Evolutionary conservation across 1,140 invertebrate species (phyloP).

Genomic region (Diorhabda elongata): DNA sequence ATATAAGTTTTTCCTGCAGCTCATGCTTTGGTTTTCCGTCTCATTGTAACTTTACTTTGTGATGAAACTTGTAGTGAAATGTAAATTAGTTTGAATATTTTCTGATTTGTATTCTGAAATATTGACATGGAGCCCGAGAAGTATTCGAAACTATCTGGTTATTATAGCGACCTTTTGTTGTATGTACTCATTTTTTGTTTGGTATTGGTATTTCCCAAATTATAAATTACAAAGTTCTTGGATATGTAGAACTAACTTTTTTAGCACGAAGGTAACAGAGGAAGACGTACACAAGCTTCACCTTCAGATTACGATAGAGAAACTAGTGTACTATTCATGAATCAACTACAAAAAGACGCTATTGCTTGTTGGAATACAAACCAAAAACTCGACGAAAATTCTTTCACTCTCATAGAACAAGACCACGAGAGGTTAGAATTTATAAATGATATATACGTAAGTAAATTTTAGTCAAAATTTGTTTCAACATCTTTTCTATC

Average conservation of each 20-base stretch:
- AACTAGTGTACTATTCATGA: constrained; percentile 60
- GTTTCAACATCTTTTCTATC: too few species aligned
- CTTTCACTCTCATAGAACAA: constrained; percentile 55
- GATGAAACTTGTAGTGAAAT: too few species aligned
- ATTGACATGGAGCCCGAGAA: too few species aligned
- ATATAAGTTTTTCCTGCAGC: not conserved
- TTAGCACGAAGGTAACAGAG: constrained; percentile 58
- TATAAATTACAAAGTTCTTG: too few species aligned
- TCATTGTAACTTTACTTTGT: too few species aligned
- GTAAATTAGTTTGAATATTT: too few species aligned
- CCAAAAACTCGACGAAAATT: constrained; percentile 52
- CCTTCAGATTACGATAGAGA: constrained; percentile 57
- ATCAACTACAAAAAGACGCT: constrained; percentile 61
- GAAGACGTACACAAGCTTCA: constrained; percentile 57
- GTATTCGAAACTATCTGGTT: too few species aligned
- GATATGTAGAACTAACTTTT: constrained; percentile 30
- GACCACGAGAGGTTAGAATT: constrained; percentile 61
- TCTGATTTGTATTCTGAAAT: too few species aligned
- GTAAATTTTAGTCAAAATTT: too few species aligned
- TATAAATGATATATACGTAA: constrained; percentile 63
- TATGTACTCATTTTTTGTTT: too few species aligned
- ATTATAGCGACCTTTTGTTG: too few species aligned
- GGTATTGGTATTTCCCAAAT: too few species aligned
- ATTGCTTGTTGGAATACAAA: constrained; percentile 68
- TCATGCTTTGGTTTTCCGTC: not conserved